Conservation (phyloP, 2,888 invertebrate genomes). For the Stramonita haemastoma region DNA sequence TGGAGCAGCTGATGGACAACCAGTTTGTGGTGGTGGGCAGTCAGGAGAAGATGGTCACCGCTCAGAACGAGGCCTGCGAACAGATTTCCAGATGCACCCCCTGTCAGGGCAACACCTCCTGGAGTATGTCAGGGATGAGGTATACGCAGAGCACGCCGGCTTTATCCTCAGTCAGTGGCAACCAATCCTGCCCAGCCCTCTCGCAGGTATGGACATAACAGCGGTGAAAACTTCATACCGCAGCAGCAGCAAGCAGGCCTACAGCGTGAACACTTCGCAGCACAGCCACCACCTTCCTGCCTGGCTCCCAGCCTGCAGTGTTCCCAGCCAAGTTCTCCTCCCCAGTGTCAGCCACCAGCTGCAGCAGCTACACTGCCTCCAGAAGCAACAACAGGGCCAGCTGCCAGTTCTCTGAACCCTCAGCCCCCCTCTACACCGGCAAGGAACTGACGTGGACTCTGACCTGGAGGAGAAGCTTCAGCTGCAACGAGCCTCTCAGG, state of each 20-base stretch:
- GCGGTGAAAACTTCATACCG: background rate
- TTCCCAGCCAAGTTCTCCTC: background rate
- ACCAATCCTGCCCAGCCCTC: background rate
- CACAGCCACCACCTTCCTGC: background rate
- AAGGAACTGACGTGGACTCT: background rate
- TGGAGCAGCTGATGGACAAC: constrained; percentile 2
- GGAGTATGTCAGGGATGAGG: background rate
- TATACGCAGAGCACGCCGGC: background rate
- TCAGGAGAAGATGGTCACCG: constrained; percentile 2
- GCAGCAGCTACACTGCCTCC: background rate
- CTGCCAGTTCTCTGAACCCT: background rate
- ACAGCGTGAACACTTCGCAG: background rate
- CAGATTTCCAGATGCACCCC: background rate
- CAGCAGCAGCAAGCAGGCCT: background rate
- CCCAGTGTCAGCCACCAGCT: background rate
- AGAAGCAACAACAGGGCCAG: background rate
- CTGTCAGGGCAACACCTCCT: background rate
- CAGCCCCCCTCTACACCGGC: background rate
- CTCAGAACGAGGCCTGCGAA: background rate
- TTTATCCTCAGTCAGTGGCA: background rate
- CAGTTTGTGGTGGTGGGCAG: constrained; percentile 22
- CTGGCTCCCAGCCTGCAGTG: background rate
- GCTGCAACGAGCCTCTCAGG: background rate
- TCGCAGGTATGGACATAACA: background rate
- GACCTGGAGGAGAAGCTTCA: background rate